A percentile compares a stretch with the other conserved stretches of the same genome.
Conservation (phyloP, 2,888 invertebrate species). For the Caenorhabditis imperialis region DNA sequence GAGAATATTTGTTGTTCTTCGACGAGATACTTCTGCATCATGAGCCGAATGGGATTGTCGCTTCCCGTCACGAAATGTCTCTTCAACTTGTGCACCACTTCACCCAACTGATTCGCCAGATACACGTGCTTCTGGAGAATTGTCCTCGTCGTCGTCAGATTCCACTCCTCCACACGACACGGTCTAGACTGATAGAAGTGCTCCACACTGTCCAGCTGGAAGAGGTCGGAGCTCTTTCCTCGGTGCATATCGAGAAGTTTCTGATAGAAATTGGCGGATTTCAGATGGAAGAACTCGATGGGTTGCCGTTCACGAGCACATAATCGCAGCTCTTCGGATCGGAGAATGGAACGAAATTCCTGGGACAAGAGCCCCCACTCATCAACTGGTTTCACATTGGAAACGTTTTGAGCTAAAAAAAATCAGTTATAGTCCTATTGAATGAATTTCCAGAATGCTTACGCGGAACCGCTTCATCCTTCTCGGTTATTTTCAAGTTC, state of each 20-base stretch:
- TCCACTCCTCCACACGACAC: slow-evolving; percentile 43
- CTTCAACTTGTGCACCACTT: slow-evolving; percentile 12
- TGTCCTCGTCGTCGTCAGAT: slow-evolving; percentile 33
- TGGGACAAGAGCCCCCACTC: slow-evolving; percentile 42
- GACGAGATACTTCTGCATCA: slow-evolving; percentile 33
- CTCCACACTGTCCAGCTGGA: slow-evolving; percentile 27
- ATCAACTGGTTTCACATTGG: slow-evolving; percentile 22
- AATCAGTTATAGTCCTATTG: background rate
- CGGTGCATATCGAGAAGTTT: slow-evolving; percentile 39
- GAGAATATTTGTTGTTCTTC: slow-evolving; percentile 31
- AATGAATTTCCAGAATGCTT: background rate
- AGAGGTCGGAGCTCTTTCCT: slow-evolving; percentile 41
- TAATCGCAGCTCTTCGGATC: slow-evolving; percentile 27
- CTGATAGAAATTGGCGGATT: slow-evolving; percentile 7
- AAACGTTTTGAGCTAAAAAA: slow-evolving; percentile 11
- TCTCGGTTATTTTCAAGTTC: background rate
- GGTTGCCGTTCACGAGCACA: slow-evolving; percentile 33
- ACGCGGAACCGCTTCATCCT: slow-evolving; percentile 10
- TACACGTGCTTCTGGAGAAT: slow-evolving; percentile 33
- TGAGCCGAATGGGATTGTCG: slow-evolving; percentile 33
- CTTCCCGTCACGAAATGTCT: slow-evolving; percentile 11
- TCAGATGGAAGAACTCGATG: slow-evolving; percentile 35
- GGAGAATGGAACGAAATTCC: slow-evolving; percentile 31
- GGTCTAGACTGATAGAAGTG: slow-evolving; percentile 39
- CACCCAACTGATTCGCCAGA: slow-evolving; percentile 34